Evolutionary conservation across 64 coral and sea anemone species (phyloP).

Genomic region (Platygyra sinensis): DNA sequence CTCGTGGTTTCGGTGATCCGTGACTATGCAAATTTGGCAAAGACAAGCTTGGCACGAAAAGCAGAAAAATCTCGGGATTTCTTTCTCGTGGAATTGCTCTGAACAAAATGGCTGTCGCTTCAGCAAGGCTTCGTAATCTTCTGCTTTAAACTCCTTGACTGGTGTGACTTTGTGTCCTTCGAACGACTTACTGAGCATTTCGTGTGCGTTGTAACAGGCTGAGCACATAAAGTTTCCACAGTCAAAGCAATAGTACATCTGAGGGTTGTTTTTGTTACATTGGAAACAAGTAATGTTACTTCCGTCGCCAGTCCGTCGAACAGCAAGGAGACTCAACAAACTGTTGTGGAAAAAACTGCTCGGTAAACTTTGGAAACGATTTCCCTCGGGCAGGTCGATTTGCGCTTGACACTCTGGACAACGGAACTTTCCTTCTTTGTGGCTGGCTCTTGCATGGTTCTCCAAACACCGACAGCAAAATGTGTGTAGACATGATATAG

Average conservation of each 20-base stretch:
- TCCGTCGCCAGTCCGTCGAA: neutral
- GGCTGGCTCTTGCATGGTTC: neutral
- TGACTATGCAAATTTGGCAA: conserved; percentile 27
- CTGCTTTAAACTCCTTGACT: neutral
- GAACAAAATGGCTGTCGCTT: conserved; percentile 4
- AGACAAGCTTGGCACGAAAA: neutral
- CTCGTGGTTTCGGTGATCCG: neutral
- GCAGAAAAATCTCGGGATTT: conserved; percentile 8
- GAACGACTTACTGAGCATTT: no score
- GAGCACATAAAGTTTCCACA: neutral
- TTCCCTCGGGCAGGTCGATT: neutral
- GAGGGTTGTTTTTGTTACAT: no score
- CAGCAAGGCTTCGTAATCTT: neutral
- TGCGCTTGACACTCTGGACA: conserved; percentile 29
- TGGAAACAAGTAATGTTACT: no score
- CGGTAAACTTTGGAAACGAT: neutral
- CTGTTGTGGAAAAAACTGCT: conserved; percentile 34
- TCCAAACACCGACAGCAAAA: neutral
- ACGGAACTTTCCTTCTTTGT: neutral
- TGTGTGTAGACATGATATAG: conserved; percentile 3
- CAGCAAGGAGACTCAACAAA: neutral
- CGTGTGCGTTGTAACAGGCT: neutral
- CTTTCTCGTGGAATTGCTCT: neutral
- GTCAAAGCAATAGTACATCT: no score
- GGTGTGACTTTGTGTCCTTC: no score